Conservation (phyloP, 2,797 vertebrate species). For the Vultur gryphus region DNA sequence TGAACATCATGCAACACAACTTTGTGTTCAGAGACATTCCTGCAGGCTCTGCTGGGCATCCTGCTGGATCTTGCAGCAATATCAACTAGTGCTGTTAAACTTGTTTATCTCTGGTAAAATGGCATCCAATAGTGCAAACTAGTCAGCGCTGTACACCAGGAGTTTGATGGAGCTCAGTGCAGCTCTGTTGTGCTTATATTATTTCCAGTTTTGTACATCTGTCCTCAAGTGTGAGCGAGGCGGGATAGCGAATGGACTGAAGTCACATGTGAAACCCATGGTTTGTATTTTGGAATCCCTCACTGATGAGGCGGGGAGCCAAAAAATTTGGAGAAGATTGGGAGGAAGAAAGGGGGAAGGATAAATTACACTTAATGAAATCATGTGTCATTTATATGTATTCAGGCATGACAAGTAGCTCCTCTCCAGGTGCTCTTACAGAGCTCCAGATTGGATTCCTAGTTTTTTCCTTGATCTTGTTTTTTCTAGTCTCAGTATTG, state of each 20-base stretch:
- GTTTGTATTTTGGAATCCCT: not conserved
- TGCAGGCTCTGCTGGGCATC: not conserved
- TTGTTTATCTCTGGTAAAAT: not conserved
- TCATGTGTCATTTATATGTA: not conserved
- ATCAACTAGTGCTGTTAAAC: not conserved
- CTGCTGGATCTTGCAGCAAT: not conserved
- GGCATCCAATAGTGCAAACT: not conserved
- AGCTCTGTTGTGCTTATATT: not conserved
- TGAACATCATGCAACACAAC: not conserved
- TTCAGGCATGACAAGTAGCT: not conserved
- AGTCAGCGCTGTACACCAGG: not conserved
- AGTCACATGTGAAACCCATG: not conserved
- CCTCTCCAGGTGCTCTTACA: not conserved
- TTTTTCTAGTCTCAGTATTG: not conserved
- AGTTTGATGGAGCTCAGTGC: not conserved
- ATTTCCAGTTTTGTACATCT: not conserved
- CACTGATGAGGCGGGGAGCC: not conserved
- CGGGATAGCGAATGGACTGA: not conserved
- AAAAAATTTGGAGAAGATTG: not conserved
- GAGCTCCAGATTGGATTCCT: not conserved
- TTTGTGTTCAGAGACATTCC: not conserved
- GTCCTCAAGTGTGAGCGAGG: rapidly evolving
- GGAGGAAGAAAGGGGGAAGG: not conserved
- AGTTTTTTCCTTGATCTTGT: not conserved
- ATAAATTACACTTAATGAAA: not conserved